phyloP scores from a whole-genome alignment of 2,113 vertebrate genomes.

The Cygnus buccinator region DNA sequence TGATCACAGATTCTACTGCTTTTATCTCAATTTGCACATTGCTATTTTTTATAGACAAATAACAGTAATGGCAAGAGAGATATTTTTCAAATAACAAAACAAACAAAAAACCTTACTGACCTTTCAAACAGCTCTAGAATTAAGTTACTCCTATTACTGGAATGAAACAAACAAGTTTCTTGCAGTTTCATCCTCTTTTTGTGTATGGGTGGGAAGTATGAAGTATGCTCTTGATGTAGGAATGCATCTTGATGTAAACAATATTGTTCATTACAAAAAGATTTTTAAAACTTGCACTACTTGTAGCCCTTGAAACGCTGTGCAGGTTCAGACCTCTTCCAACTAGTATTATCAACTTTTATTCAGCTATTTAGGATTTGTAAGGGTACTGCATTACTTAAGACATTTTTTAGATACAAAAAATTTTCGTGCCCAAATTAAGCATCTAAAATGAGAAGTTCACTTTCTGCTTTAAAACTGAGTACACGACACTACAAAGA shows the following conservation, averaged over 20 bases:
- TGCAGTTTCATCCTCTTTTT: neutral
- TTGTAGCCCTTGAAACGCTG: neutral
- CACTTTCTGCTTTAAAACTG: neutral
- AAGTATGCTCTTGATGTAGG: neutral
- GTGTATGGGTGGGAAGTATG: neutral
- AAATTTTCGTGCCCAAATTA: no score
- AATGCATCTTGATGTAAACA: neutral
- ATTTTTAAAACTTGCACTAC: neutral
- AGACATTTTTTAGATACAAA: neutral
- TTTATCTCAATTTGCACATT: neutral
- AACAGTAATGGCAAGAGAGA: neutral
- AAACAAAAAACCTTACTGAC: neutral
- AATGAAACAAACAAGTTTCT: neutral
- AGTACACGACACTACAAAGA: neutral
- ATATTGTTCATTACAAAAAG: neutral
- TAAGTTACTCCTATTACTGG: neutral
- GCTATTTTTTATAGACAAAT: neutral
- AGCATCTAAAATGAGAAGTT: neutral
- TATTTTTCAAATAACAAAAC: neutral
- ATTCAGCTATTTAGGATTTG: neutral
- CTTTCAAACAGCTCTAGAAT: neutral
- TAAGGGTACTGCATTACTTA: neutral
- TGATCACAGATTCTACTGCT: neutral
- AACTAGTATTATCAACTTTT: neutral
- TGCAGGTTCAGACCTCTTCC: neutral